Conservation (phyloP, 2,113 vertebrate species). For the Rhegmatorhina hoffmannsi region DNA sequence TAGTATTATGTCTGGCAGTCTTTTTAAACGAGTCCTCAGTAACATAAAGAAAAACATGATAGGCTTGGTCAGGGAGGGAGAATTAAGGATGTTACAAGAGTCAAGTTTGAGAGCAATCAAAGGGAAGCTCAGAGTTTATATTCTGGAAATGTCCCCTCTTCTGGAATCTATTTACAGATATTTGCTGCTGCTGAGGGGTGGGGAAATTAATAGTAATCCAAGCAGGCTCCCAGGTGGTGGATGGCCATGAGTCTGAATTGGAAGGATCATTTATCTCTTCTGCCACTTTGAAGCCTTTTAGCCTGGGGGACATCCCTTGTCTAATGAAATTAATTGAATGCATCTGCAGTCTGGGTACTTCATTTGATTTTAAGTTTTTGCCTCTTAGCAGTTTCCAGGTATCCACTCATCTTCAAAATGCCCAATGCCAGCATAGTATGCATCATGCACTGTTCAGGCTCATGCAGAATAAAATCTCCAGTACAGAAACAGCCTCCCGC, state of each 20-base stretch:
- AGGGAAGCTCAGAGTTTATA: not conserved
- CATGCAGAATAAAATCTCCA: not conserved
- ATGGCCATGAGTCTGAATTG: slow-evolving; percentile 50
- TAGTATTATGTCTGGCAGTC: slow-evolving; percentile 3
- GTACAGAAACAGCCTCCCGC: not conserved
- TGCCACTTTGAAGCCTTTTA: slow-evolving; percentile 47
- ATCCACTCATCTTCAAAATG: not conserved
- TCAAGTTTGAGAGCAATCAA: slow-evolving; percentile 31
- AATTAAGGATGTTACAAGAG: not conserved
- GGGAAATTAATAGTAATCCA: slow-evolving; percentile 36
- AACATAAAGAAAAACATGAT: not conserved
- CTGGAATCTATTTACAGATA: slow-evolving; percentile 35
- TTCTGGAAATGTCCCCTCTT: slow-evolving; percentile 22
- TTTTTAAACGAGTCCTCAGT: slow-evolving; percentile 50
- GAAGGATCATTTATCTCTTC: slow-evolving; percentile 64
- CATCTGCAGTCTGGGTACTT: slow-evolving; percentile 16
- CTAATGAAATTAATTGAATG: slow-evolving; percentile 64
- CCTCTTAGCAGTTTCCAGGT: not conserved
- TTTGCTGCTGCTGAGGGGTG: not conserved
- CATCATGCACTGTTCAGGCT: not conserved
- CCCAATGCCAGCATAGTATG: not conserved
- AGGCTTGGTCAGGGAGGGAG: not conserved
- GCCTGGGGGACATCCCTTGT: slow-evolving; percentile 38
- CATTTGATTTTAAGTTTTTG: slow-evolving; percentile 33
- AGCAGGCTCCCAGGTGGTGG: not conserved